Evolutionary conservation across 2,113 vertebrate genomes (phyloP), one percentile per base, ranked within the genome.

Genomic region (Ursus arctos): DNA sequence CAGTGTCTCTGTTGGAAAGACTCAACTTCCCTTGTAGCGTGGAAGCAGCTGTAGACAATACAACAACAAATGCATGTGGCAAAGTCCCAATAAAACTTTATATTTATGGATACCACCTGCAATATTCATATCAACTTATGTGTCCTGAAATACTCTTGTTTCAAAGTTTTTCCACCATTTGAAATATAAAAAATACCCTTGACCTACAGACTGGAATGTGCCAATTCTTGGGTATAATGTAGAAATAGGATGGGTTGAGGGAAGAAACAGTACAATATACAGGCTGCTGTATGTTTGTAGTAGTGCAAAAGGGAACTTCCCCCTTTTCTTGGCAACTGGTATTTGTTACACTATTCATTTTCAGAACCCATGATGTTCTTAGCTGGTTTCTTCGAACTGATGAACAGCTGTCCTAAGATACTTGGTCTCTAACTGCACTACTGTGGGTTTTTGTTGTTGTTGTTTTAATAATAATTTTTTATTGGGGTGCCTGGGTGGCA

Each of bases 371-470:
- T 81, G 24, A 69, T 91, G 85, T 80, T 95, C 40, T 88, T 67
- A 77, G 22, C 90, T 81, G 8, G 6, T 55, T 95, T 97, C n/a
- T 80, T 91, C 40, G 69, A 69, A 93, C 40, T 88, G 59, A 85
- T 80, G 49, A 85, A 85, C 59, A 91, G 13, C 55, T 95, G 63
- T 96, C 59, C 55, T 74, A 47, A 79, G 40, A 53, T 65, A 67
- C 12, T 74, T 91, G 36, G 21, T 88, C 40, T 83, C 22, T 84
- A 74, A 71, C 28, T 49, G 61, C 77, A 96, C 24, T 74, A 51
- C 55, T 43, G 43, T 43, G 43, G 43, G 43, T 4, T 43, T 43
- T 43, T 43, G 4, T 43, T 43, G 43, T 43, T 43, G 40, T 43
- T 43, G 43, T 43, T 43, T 43, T 43, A 43, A 43, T 43, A 43